Percentiles rank a stretch among this genome's conserved stretches.
Evolutionary conservation across 2,888 invertebrate genomes (phyloP).

Genomic region (Lepidocyrtoides sp.): DNA sequence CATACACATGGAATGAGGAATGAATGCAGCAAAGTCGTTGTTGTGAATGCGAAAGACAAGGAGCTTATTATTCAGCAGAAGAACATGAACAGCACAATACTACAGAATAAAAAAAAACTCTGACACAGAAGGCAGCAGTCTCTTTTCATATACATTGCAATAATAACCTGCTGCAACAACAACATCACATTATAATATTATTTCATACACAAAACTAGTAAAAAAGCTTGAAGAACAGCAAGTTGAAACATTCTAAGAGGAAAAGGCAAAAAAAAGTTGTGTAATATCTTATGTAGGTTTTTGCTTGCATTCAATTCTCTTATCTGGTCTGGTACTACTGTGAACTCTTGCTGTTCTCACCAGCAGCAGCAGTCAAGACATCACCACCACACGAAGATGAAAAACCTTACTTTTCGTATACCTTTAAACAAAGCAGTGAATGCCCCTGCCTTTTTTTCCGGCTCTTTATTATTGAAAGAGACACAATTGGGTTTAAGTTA

Average conservation of each 20-base stretch:
- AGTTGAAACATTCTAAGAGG: not conserved
- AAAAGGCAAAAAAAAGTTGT: not conserved
- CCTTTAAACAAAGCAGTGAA: no score
- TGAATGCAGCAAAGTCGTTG: not conserved
- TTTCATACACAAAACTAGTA: no score
- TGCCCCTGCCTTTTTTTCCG: not conserved
- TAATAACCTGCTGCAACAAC: conserved; percentile 11
- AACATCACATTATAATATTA: not conserved
- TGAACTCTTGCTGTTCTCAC: not conserved
- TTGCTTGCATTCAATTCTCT: not conserved
- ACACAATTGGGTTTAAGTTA: conserved; percentile 36
- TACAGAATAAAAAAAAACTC: not conserved
- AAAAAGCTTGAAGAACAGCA: not conserved
- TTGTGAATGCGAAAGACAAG: not conserved
- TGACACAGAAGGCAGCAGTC: not conserved
- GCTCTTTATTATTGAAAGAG: conserved; percentile 29
- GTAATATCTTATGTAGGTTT: not conserved
- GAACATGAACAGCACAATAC: no score
- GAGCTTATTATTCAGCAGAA: not conserved
- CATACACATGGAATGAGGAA: no score
- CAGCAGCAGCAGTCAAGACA: not conserved
- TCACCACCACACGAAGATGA: not conserved
- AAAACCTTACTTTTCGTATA: no score
- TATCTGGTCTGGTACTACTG: not conserved
- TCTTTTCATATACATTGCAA: not conserved